Conservation (phyloP, 2,888 invertebrate genomes). For the Yponomeuta sedellus region DNA sequence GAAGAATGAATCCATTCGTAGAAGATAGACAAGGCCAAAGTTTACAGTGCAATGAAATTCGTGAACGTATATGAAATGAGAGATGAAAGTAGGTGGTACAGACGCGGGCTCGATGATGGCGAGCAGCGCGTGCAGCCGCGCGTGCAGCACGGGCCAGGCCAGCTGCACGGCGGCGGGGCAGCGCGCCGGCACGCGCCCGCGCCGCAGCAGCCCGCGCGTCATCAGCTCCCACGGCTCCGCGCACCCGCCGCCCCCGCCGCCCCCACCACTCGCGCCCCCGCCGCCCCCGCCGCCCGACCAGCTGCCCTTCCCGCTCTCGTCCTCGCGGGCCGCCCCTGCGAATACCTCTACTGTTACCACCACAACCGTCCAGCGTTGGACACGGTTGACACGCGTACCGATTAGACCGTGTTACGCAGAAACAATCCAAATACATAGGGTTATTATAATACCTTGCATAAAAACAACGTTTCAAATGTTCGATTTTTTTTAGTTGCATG, state of each 20-base stretch:
- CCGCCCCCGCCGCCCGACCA: neutral
- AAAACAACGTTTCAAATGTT: no score
- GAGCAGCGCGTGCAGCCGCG: constrained; percentile 92
- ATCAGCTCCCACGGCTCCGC: constrained; percentile 95
- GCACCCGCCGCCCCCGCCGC: neutral
- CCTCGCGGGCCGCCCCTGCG: neutral
- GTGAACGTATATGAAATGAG: no score
- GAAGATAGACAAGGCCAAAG: no score
- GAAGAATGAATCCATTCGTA: no score
- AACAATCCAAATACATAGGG: no score
- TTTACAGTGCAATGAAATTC: no score
- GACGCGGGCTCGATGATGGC: constrained; percentile 96
- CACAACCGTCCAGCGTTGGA: no score
- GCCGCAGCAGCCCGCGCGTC: constrained; percentile 91
- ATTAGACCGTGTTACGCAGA: no score
- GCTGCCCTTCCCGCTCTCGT: neutral
- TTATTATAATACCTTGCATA: no score
- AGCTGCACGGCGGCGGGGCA: constrained; percentile 92
- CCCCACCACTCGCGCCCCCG: neutral
- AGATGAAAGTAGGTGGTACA: no score
- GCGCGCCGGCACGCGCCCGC: constrained; percentile 83
- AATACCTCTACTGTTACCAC: neutral
- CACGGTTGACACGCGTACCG: no score
- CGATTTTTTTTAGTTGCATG: no score
- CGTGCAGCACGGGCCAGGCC: constrained; percentile 97